A percentile compares a stretch with the other conserved stretches of the same genome.
Evolutionary conservation across 2,797 vertebrate genomes (phyloP).

Genomic region (Trachops cirrhosus): DNA sequence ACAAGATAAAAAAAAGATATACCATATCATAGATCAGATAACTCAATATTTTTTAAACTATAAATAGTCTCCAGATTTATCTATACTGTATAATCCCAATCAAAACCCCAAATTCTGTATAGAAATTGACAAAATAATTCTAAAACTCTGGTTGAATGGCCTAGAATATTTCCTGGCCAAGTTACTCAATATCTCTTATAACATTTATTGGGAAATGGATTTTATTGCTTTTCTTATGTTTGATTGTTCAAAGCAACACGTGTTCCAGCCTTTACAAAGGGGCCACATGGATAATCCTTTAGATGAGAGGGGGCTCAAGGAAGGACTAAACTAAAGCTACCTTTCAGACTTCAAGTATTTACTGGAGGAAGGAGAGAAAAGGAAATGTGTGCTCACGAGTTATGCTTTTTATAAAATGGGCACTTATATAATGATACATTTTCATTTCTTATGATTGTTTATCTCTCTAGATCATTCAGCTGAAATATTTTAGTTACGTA

Average conservation of each 20-base stretch:
- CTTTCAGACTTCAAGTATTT: constrained; percentile 17
- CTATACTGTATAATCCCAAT: background rate
- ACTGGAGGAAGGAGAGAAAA: background rate
- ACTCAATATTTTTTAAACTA: background rate
- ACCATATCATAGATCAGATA: background rate
- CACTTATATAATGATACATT: constrained; percentile 16
- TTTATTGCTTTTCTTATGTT: background rate
- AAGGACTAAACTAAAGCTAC: constrained; percentile 8
- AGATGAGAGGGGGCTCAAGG: background rate
- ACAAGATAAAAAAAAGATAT: background rate
- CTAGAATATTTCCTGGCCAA: background rate
- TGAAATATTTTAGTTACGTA: constrained; percentile 18
- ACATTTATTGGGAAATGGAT: background rate
- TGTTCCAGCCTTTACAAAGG: background rate
- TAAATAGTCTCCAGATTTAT: background rate
- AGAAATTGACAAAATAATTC: background rate
- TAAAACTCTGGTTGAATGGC: background rate
- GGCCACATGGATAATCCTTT: background rate
- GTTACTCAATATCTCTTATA: background rate
- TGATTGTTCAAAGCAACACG: background rate
- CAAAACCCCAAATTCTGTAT: background rate
- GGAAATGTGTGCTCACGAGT: background rate
- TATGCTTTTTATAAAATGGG: background rate
- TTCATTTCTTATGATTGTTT: constrained; percentile 6
- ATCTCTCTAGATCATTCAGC: background rate